Conservation (phyloP, 2,797 vertebrate species). For the Intellagama lesueurii region DNA sequence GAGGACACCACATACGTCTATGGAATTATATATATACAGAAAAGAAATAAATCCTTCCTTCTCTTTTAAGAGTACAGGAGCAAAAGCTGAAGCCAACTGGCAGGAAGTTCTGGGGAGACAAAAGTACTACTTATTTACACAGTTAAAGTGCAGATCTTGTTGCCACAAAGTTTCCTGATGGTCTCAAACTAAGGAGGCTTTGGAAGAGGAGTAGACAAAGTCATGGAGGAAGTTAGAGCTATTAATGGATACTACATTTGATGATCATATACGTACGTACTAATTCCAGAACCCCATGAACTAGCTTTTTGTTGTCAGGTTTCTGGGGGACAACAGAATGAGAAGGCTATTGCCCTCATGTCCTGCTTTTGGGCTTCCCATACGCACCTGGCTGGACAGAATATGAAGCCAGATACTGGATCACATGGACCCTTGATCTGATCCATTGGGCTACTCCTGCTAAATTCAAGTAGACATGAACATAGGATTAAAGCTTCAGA, state of each 20-base stretch:
- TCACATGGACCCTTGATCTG: neutral
- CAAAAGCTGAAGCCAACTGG: neutral
- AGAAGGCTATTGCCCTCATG: neutral
- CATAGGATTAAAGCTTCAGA: neutral
- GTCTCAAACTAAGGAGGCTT: neutral
- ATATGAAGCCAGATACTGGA: neutral
- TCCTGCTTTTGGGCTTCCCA: neutral
- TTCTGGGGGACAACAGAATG: neutral
- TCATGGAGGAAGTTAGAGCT: neutral
- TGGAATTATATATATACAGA: neutral
- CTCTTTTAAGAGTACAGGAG: neutral
- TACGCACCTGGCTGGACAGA: neutral
- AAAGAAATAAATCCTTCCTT: neutral
- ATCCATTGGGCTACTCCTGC: neutral
- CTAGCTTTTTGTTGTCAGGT: neutral
- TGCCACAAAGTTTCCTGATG: neutral
- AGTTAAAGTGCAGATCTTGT: neutral
- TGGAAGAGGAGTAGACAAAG: neutral
- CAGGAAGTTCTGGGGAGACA: neutral
- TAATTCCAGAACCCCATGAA: neutral
- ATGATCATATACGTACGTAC: neutral
- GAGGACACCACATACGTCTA: neutral
- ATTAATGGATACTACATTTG: neutral
- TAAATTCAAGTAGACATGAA: neutral
- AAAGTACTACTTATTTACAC: neutral